A percentile compares a stretch with the other conserved stretches of the same genome.
Conservation (phyloP, 2,888 invertebrate species). For the Drosophila neutralis region DNA sequence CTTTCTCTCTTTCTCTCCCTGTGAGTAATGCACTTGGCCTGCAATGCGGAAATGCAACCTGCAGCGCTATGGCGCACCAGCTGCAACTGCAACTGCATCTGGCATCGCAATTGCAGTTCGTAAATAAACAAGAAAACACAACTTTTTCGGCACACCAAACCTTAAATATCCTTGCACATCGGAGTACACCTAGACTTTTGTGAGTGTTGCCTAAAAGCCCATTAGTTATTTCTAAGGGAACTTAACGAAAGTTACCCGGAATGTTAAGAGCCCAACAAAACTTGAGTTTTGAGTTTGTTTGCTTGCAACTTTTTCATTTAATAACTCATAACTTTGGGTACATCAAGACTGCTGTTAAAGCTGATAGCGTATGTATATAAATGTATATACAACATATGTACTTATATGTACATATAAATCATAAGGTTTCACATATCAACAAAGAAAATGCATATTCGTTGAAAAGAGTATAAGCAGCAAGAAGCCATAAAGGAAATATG, state of each 20-base stretch:
- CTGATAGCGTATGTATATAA: not conserved
- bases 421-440: too few relatives aligned
- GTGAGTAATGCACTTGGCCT: conserved; percentile 75
- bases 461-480: conserved; percentile 15
- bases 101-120: conserved; percentile 25
- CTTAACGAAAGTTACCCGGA: not conserved
- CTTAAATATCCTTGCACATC: not conserved
- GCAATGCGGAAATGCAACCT: conserved; percentile 74
- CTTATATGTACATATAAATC: not conserved
- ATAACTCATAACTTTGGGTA: not conserved
- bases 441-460: not conserved
- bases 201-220: not conserved
- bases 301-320: not conserved
- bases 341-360: not conserved
- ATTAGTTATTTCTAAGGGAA: not conserved
- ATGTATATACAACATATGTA: not conserved
- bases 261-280: not conserved
- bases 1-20: not conserved
- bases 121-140: conserved; percentile 53
- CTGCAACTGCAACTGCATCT: conserved; percentile 10
- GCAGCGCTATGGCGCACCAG: conserved; percentile 27
- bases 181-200: not conserved
- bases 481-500: conserved; percentile 74
- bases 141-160: not conserved
- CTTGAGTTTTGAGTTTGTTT: not conserved